Evolutionary conservation across 2,888 invertebrate species (phyloP), one percentile per base, ranked within the genome.

Genomic region (Synergus laeviventris): DNA sequence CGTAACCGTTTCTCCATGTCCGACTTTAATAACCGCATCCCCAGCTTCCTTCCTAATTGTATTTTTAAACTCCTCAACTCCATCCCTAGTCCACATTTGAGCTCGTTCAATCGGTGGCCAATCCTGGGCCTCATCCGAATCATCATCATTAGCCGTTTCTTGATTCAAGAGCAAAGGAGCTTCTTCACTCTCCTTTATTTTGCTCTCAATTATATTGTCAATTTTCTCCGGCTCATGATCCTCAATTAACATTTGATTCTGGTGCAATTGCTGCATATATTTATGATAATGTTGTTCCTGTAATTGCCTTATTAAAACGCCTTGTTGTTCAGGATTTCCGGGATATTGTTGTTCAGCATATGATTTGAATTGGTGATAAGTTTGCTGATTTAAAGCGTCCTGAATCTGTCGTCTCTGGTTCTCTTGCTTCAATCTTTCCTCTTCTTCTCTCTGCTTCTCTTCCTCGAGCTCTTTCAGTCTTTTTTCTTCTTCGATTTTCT

Each of bases 281-380:
- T 99, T 99, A 89, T 98, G 97, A 90, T 98, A 99, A 91, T 99
- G 99, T 88, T 99, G 98, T 86, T 99, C 99, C 91, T 99, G 99
- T 64, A 99, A 92, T 89, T 99, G 99, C 76, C 96, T 93, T 77
- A 99, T 97, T 38, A 99, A 92, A 60, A 97, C 94, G 0, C 97
- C 98, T 93, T 99, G 99, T 93, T 99, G 95, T 84, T 96, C 96
- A 1, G 95, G 95, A 90, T 96, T 96, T 0, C 87, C 95, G 0
- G 96, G 96, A 88, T 94, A 96, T 89, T 99, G 99, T 89, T 99
- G 98, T 86, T 98, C 97, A 0, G 99, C 97, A 91, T 99, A 98
- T 77, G 95, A 94, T 88, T 95, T 94, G 90, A 98, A 98, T 90
- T 98, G 97, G 82, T 94, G 94, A 90, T 95, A 98, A 0, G 98